Evolutionary conservation across 2,113 vertebrate species (phyloP).

Genomic region (Dromiciops gliroides): DNA sequence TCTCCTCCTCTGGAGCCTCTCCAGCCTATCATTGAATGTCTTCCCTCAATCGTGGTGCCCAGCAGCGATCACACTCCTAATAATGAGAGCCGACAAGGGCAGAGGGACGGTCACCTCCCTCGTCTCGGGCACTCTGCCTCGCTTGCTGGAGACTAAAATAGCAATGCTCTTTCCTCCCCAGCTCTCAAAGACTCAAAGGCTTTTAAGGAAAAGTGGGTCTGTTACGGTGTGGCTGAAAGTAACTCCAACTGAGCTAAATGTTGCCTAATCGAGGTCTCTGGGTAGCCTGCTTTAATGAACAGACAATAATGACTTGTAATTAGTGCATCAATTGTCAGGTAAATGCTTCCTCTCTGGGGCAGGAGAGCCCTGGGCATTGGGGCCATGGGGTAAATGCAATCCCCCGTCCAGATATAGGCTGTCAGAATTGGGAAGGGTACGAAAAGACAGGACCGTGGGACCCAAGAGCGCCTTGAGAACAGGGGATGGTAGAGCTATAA

Average conservation of each 20-base stretch:
- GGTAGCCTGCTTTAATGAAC: not conserved
- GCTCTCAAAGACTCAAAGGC: not conserved
- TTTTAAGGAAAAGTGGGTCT: not conserved
- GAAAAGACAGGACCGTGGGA: not conserved
- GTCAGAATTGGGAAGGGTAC: not conserved
- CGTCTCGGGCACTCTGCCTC: not conserved
- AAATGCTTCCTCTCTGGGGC: not conserved
- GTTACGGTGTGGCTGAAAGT: not conserved
- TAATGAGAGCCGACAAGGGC: not conserved
- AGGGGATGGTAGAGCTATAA: not conserved
- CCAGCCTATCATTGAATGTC: not conserved
- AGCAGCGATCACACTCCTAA: not conserved
- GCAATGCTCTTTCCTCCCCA: not conserved
- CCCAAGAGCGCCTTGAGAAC: not conserved
- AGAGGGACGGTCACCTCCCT: not conserved
- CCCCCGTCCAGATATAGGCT: not conserved
- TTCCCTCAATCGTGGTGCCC: not conserved
- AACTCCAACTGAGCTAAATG: not conserved
- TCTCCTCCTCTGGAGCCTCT: not conserved
- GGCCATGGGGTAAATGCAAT: not conserved
- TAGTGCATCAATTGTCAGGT: not conserved
- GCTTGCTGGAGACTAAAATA: not conserved
- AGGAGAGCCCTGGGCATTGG: not conserved
- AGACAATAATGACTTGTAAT: slow-evolving; percentile 1
- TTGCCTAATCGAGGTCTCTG: not conserved